Percentiles rank a stretch among this genome's conserved stretches.
Conservation (phyloP, 1,140 invertebrate species). For the Monochamus saltuarius region DNA sequence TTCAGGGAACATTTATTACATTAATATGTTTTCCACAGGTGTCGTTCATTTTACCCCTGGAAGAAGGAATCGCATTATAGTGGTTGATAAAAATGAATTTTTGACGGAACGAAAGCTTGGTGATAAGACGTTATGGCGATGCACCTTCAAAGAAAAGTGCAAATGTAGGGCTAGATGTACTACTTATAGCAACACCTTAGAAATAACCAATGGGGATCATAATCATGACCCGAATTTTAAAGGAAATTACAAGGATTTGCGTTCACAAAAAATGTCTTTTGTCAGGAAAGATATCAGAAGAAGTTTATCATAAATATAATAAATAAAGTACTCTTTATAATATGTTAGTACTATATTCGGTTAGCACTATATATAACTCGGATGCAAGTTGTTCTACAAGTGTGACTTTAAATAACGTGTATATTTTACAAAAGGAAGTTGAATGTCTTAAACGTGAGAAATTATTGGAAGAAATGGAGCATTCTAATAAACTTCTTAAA, state of each 20-base stretch:
- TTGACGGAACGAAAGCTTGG: conserved; percentile 4
- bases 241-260: background rate
- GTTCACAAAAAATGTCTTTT: background rate
- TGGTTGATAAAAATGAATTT: conserved; percentile 9
- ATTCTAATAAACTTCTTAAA: no score
- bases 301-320: no score
- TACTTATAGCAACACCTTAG: conserved; percentile 15
- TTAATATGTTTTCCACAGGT: conserved; percentile 11
- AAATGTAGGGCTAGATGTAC: conserved; percentile 24
- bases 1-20: background rate
- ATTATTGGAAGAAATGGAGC: no score
- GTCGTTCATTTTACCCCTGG: conserved; percentile 17
- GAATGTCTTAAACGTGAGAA: no score
- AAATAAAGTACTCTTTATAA: no score
- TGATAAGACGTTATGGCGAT: conserved; percentile 17
- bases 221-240: conserved; percentile 19
- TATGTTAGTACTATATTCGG: no score
- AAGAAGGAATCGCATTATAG: conserved; percentile 17
- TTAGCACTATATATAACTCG: no score
- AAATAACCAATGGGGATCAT: conserved; percentile 16
- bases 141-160: conserved; percentile 20
- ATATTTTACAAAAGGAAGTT: no score
- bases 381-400: no score
- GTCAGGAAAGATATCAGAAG: background rate
- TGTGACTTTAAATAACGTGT: no score